phyloP scores from a whole-genome alignment of 2,797 vertebrate genomes.

The Phoebastria nigripes region DNA sequence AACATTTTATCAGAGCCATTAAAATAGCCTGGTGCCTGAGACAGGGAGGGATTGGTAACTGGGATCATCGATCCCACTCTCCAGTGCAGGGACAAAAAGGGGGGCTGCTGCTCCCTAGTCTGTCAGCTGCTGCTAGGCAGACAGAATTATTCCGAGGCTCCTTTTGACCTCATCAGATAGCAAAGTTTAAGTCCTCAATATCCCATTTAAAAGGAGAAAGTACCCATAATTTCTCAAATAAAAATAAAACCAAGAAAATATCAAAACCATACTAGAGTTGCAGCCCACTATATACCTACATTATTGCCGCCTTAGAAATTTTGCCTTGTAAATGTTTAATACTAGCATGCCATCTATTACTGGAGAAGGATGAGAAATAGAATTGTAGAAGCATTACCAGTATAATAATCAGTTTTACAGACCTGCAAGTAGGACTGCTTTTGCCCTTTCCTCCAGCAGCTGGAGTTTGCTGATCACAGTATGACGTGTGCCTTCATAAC shows the following conservation, averaged over 20 bases:
- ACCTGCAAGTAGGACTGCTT: constrained; percentile 69
- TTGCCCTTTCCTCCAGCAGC: constrained; percentile 65
- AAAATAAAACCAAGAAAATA: neutral
- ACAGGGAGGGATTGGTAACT: neutral
- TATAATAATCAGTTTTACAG: neutral
- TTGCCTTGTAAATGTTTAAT: neutral
- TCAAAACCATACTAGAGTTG: neutral
- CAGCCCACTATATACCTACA: neutral
- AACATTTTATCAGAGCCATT: neutral
- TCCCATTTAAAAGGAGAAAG: neutral
- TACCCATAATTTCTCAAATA: neutral
- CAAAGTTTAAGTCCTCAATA: neutral
- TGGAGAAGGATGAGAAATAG: neutral
- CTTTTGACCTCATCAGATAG: neutral
- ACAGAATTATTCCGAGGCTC: neutral
- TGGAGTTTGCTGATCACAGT: constrained; percentile 56
- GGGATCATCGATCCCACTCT: neutral
- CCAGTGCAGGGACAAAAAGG: neutral
- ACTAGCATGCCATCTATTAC: neutral
- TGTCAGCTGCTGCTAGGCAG: neutral
- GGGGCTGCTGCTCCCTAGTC: neutral
- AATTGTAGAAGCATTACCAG: neutral
- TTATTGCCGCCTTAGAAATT: neutral
- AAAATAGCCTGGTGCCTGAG: neutral
- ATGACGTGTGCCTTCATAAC: constrained; percentile 60